These are phyloP conservation scores for Agapetus fuscipes DNA, from an alignment of 2,888 invertebrate genomes.

Conservation along the genomic window DNA sequence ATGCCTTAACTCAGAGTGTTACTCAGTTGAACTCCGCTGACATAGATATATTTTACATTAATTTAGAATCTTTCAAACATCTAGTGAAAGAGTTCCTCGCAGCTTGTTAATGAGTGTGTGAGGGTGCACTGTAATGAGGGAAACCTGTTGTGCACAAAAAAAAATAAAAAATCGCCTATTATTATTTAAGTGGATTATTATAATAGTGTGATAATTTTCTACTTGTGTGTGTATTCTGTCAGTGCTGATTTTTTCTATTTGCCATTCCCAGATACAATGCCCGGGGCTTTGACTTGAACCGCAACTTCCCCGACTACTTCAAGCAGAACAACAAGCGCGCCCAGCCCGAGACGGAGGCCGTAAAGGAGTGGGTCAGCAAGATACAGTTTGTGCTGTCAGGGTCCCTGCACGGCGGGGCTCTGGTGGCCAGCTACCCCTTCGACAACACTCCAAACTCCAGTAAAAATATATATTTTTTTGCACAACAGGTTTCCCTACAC, in stretches of 20 bases:
- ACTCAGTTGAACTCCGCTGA: no score
- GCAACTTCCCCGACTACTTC: constrained; percentile 95
- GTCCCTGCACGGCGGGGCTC: constrained; percentile 88
- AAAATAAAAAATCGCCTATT: no score
- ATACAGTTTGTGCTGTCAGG: constrained; percentile 91
- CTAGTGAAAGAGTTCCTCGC: no score
- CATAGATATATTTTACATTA: no score
- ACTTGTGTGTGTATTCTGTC: neutral
- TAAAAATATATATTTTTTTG: no score
- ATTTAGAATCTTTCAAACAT: no score
- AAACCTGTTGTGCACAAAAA: no score
- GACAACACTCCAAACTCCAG: constrained; percentile 92
- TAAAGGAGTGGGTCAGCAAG: constrained; percentile 89
- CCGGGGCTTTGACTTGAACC: constrained; percentile 81
- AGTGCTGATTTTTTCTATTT: neutral
- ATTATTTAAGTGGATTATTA: neutral
- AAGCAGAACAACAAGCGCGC: constrained; percentile 77
- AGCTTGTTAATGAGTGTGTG: no score
- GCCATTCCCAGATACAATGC: constrained; percentile 64
- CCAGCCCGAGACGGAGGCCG: constrained; percentile 91
- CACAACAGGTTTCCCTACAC: no score
- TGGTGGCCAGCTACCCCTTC: constrained; percentile 95
- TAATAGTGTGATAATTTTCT: neutral
- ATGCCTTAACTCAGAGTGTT: no score
- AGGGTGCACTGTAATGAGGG: no score